Evolutionary conservation across 1,140 invertebrate species (phyloP).

Genomic region (Sitobion miscanthi): DNA sequence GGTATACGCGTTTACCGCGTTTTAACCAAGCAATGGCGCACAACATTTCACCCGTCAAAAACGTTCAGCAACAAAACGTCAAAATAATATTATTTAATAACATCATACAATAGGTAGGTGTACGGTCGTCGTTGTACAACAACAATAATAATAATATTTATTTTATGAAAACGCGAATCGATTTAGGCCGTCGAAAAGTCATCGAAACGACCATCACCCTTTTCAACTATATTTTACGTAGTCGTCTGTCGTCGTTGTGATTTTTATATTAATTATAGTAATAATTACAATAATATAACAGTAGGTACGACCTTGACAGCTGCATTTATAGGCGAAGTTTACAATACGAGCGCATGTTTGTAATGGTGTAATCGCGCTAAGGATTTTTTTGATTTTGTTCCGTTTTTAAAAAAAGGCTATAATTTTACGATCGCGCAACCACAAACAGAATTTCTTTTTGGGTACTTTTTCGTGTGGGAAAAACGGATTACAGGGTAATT

Average conservation of each 20-base stretch:
- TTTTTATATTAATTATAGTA: not conserved
- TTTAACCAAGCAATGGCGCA: not conserved
- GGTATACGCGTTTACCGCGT: not conserved
- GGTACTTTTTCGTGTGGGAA: not conserved
- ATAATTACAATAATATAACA: not conserved
- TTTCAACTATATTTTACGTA: too few relatives aligned
- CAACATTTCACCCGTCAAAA: not conserved
- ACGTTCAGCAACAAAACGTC: not conserved
- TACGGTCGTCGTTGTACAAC: not conserved
- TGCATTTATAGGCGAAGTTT: too few relatives aligned
- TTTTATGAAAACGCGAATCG: not conserved
- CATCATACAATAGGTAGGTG: not conserved
- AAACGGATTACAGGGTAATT: conserved; percentile 47
- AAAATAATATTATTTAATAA: not conserved
- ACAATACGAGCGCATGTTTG: too few relatives aligned
- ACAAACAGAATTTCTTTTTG: not conserved
- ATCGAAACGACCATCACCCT: not conserved
- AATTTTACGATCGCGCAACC: not conserved
- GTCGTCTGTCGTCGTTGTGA: not conserved
- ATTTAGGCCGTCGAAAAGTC: conserved; percentile 14
- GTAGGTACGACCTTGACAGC: too few relatives aligned
- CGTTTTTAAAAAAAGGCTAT: not conserved
- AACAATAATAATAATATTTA: not conserved
- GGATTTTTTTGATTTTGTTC: not conserved
- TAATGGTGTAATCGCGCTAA: not conserved